Conservation (phyloP, 2,797 vertebrate species). For the Bryconaethiops microstoma region DNA sequence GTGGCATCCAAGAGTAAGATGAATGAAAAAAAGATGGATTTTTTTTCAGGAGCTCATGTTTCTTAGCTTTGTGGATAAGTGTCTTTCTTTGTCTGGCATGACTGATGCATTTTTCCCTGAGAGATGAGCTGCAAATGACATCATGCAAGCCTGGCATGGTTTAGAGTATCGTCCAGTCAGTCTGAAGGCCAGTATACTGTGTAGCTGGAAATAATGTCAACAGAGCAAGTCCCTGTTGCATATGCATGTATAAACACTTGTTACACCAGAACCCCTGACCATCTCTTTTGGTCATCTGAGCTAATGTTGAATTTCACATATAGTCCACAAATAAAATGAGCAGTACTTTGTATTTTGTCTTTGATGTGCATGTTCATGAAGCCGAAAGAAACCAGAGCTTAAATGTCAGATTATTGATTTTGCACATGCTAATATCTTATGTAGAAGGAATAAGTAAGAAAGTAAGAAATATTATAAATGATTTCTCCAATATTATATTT, state of each 20-base stretch:
- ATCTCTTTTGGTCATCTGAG: background rate
- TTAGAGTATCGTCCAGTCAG: slow-evolving; percentile 15
- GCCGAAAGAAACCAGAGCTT: background rate
- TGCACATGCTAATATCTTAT: background rate
- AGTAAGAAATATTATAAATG: too few species aligned
- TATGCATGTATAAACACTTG: background rate
- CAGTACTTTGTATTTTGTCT: background rate
- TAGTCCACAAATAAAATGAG: background rate
- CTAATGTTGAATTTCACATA: background rate
- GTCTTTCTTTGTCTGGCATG: slow-evolving; percentile 22
- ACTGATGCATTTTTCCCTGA: slow-evolving; percentile 12
- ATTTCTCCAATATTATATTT: too few species aligned
- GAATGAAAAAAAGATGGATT: slow-evolving; percentile 44
- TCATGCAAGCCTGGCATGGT: slow-evolving; percentile 28
- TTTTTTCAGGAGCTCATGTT: slow-evolving; percentile 65
- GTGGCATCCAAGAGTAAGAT: slow-evolving; percentile 60
- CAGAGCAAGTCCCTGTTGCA: background rate
- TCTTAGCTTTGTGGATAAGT: slow-evolving; percentile 39
- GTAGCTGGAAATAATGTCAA: background rate
- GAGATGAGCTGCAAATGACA: slow-evolving; percentile 60
- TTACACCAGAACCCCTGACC: too few species aligned
- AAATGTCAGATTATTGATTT: background rate
- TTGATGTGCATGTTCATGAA: background rate
- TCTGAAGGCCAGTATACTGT: background rate
- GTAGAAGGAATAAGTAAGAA: too few species aligned